Conservation (phyloP, 2,113 vertebrate genomes). For the Rafetus swinhoei region DNA sequence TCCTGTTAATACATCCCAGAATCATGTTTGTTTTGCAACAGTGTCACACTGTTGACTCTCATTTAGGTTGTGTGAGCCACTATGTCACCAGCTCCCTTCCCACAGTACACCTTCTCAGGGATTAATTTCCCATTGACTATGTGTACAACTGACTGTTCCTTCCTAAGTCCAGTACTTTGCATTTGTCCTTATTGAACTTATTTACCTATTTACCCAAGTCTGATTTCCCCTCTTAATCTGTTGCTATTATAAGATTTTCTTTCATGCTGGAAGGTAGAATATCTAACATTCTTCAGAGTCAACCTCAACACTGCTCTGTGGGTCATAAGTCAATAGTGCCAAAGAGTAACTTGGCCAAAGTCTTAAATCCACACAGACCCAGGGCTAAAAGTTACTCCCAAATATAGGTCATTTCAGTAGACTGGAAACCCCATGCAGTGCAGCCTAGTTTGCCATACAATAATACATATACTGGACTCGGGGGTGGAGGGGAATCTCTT, state of each 20-base stretch:
- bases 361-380: background rate
- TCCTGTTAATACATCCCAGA: too few relatives aligned
- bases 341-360: background rate
- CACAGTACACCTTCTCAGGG: too few relatives aligned
- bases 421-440: accelerated
- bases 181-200: too few relatives aligned
- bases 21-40: too few relatives aligned
- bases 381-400: background rate
- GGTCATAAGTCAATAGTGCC: background rate
- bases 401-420: background rate
- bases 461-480: background rate
- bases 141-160: too few relatives aligned
- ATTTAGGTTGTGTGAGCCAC: too few relatives aligned
- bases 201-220: too few relatives aligned
- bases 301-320: conserved; percentile 29
- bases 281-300: conserved; percentile 17
- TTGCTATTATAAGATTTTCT: conserved; percentile 7
- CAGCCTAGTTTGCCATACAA: background rate
- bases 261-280: background rate
- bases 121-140: too few relatives aligned
- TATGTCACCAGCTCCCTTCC: too few relatives aligned
- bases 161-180: too few relatives aligned
- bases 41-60: too few relatives aligned
- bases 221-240: background rate
- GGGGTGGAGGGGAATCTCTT: background rate